A percentile compares a stretch with the other conserved stretches of the same genome.
Conservation (phyloP, 2,113 vertebrate genomes). For the Saguinus midas region DNA sequence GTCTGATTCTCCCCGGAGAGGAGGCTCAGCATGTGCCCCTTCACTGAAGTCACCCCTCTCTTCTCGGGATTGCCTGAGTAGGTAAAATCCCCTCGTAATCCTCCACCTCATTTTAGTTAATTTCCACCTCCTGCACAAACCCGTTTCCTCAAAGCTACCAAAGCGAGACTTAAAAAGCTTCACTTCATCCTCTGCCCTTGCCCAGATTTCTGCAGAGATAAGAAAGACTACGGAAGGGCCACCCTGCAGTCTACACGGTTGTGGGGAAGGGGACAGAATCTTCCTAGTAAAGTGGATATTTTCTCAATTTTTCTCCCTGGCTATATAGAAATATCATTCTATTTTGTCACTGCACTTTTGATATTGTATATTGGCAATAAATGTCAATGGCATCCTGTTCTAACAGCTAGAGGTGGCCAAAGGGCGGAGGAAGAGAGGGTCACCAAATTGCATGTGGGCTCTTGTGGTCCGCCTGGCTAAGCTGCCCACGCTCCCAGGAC, state of each 20-base stretch:
- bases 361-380: rapidly evolving
- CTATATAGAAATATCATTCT: too few species aligned
- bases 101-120: background rate
- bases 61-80: rapidly evolving
- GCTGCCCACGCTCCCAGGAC: background rate
- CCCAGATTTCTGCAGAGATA: background rate
- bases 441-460: rapidly evolving
- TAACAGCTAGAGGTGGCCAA: background rate
- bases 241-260: background rate
- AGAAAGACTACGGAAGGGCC: too few species aligned
- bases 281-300: rapidly evolving
- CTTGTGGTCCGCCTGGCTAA: background rate
- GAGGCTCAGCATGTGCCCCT: rapidly evolving
- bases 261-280: background rate
- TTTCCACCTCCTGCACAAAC: background rate
- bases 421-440: background rate
- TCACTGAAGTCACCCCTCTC: rapidly evolving
- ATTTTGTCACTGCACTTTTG: rapidly evolving
- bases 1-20: background rate
- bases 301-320: background rate
- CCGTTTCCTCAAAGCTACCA: background rate
- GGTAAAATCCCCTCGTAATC: rapidly evolving
- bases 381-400: rapidly evolving
- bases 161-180: background rate
- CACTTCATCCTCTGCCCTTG: background rate